Conservation (phyloP, 2,888 invertebrate species). For the Caenorhabditis plicata region DNA sequence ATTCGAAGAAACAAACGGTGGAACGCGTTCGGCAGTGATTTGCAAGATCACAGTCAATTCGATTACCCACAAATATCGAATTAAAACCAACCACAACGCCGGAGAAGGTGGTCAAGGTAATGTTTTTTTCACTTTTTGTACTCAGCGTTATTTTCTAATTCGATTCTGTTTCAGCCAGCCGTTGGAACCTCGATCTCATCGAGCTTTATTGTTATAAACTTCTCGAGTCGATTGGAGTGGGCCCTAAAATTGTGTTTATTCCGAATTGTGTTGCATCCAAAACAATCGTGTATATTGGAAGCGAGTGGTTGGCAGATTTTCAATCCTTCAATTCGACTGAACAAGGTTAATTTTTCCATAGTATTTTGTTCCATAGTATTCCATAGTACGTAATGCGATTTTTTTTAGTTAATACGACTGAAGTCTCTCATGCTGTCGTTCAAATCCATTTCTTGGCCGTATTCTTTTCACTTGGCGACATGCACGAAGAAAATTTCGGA, state of each 20-base stretch:
- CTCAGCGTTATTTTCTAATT: too few relatives aligned
- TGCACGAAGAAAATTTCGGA: slow-evolving; percentile 18
- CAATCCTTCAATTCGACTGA: slow-evolving; percentile 11
- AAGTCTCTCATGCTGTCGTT: slow-evolving; percentile 10
- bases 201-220: too few relatives aligned
- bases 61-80: slow-evolving; percentile 6
- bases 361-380: slow-evolving; percentile 15
- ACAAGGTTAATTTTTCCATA: slow-evolving; percentile 15
- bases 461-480: slow-evolving; percentile 15
- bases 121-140: too few relatives aligned
- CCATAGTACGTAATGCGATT: slow-evolving; percentile 9
- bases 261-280: too few relatives aligned
- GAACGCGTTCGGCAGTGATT: slow-evolving; percentile 6
- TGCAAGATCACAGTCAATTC: slow-evolving; percentile 7
- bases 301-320: slow-evolving; percentile 1
- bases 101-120: too few relatives aligned
- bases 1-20: slow-evolving; percentile 11
- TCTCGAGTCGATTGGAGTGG: too few relatives aligned
- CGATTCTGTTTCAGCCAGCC: too few relatives aligned
- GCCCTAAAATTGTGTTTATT: too few relatives aligned
- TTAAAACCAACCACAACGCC: slow-evolving; percentile 7
- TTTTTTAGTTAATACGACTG: slow-evolving; percentile 16
- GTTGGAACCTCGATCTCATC: too few relatives aligned
- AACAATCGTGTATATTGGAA: too few relatives aligned
- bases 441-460: slow-evolving; percentile 19